Evolutionary conservation across 2,888 invertebrate species (phyloP), one percentile per base, ranked within the genome.

Genomic region (Machimus rusticus): DNA sequence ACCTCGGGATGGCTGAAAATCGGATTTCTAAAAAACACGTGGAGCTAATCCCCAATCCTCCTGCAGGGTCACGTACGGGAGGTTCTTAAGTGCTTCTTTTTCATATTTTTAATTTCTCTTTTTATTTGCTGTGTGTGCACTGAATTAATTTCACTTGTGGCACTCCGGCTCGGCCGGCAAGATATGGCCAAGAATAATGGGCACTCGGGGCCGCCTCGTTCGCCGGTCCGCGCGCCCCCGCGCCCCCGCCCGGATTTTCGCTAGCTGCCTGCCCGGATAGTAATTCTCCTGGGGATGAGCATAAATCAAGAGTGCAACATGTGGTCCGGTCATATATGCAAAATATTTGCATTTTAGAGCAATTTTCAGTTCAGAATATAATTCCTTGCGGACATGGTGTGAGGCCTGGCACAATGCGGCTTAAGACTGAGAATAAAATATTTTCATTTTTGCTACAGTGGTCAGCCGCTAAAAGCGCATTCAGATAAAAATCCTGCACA

Each of bases 111-210:
- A 82, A 43, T 82, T 78, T 82, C 31, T 79, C 37, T 81, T 82
- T 88, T 87, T 88, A 87, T 88, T 86, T 87, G 82, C 85, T 12
- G 87, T 87, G 86, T 88, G 88, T 88, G 88, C 86, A 88, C 84
- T 88, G 88, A 88, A 88, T 88, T 88, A 88, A 88, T 88, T 88
- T 88, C 88, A 88, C 87, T 84, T 87, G 37, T 28, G 85, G 85
- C 86, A 55, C 51, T 77, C 51, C 23, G 81, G 16, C 31, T n/a
- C 34, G 34, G 28, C 55, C 57, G n/a, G 51, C 55, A 51, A 51
- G 81, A 81, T 81, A 51, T 81, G 81, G 34, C 28, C 23, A n/a
- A 51, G 81, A 46, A 81, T 81, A 81, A 81, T 81, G 55, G 81
- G 81, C 55, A 78, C 28, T 39, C 78, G 23, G 43, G 19, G 8